These are phyloP conservation scores for Novumbra hubbsi DNA, from an alignment of 2,797 vertebrate species.

Conservation along the genomic window DNA sequence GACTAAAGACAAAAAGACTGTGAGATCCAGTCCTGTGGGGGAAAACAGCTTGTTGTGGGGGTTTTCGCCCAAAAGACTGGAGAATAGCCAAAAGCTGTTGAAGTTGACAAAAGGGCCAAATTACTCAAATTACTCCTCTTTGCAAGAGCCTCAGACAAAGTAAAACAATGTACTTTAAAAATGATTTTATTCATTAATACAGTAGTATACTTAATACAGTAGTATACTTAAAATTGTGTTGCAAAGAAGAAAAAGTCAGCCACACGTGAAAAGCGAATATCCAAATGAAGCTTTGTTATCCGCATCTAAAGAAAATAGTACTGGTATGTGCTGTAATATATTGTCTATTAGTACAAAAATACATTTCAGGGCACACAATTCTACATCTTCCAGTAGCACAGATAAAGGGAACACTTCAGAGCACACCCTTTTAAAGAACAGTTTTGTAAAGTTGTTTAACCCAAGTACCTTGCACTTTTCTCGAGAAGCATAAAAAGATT, in stretches of 20 bases:
- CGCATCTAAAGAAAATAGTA: slow-evolving; percentile 90
- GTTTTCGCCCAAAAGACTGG: too few species aligned
- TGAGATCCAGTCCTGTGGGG: background rate
- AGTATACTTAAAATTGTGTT: slow-evolving; percentile 95
- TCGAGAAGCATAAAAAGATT: slow-evolving; percentile 75
- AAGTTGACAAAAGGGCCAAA: too few species aligned
- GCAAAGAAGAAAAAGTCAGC: slow-evolving; percentile 83
- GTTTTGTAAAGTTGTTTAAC: slow-evolving; percentile 83
- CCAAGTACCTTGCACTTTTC: slow-evolving; percentile 77
- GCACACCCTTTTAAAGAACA: slow-evolving; percentile 54
- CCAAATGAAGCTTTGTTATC: slow-evolving; percentile 90
- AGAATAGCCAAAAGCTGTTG: too few species aligned
- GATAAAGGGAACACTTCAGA: slow-evolving; percentile 85
- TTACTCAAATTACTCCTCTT: too few species aligned
- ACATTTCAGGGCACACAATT: slow-evolving; percentile 97
- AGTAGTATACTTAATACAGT: slow-evolving; percentile 90
- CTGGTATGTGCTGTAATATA: slow-evolving; percentile 97
- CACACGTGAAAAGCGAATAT: slow-evolving; percentile 92
- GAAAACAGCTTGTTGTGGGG: too few species aligned
- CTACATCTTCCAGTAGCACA: slow-evolving; percentile 94
- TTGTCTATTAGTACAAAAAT: slow-evolving; percentile 99
- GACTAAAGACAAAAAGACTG: background rate
- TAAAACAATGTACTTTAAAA: slow-evolving; percentile 91
- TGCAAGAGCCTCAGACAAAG: too few species aligned
- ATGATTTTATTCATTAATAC: slow-evolving; percentile 95